Percentiles rank a stretch among this genome's conserved stretches.
Evolutionary conservation across 2,888 invertebrate genomes (phyloP).

Genomic region (Sicus ferrugineus): DNA sequence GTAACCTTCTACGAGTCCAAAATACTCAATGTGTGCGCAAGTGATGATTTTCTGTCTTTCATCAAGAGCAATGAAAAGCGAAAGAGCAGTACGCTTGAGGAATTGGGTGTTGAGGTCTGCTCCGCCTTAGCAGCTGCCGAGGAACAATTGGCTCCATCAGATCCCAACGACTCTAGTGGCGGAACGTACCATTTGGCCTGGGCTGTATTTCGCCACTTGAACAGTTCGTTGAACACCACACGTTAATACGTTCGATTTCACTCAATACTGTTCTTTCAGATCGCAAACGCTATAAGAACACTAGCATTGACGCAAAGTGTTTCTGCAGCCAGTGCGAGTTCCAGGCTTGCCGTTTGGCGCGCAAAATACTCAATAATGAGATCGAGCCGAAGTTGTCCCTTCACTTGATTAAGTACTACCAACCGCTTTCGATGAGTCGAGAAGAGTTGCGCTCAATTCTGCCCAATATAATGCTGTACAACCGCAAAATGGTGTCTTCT

Average conservation of each 20-base stretch:
- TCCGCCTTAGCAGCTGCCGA: constrained; percentile 37
- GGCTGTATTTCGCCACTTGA: constrained; percentile 63
- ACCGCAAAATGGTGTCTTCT: constrained; percentile 58
- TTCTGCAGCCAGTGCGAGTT: constrained; percentile 60
- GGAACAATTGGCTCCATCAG: constrained; percentile 30
- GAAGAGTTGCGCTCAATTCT: constrained; percentile 59
- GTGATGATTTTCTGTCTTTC: constrained; percentile 55
- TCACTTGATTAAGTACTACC: constrained; percentile 60
- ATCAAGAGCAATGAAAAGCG: constrained; percentile 43
- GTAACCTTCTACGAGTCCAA: constrained; percentile 61
- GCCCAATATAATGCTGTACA: constrained; percentile 61
- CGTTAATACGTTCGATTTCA: neutral
- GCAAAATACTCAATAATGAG: constrained; percentile 62
- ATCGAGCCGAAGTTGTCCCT: constrained; percentile 60
- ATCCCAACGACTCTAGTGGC: constrained; percentile 25
- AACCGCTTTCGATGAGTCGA: constrained; percentile 58
- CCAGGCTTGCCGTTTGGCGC: constrained; percentile 60
- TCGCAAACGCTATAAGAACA: constrained; percentile 58
- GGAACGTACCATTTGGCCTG: constrained; percentile 61
- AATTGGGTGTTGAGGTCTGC: constrained; percentile 44
- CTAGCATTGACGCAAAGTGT: constrained; percentile 55
- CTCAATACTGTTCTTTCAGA: no score
- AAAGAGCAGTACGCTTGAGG: constrained; percentile 46
- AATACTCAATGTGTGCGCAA: constrained; percentile 60
- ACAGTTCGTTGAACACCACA: constrained; percentile 46